phyloP scores from a whole-genome alignment of 2,797 vertebrate species.

The Pangasius krempfi region DNA sequence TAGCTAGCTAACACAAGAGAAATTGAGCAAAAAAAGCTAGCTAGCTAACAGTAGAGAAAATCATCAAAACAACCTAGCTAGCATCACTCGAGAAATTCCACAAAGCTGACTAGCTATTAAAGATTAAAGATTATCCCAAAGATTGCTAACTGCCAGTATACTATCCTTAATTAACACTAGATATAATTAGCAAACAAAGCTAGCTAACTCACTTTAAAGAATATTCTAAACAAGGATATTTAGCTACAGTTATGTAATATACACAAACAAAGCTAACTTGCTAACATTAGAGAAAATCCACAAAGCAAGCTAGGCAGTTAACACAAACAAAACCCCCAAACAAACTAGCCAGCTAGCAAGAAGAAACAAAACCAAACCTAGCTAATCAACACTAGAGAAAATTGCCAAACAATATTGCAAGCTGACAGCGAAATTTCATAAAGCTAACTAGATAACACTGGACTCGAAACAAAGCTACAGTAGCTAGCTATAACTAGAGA shows the following conservation, averaged over 20 bases:
- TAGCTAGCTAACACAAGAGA: not conserved
- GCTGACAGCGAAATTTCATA: not conserved
- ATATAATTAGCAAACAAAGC: not conserved
- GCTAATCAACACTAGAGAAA: not conserved
- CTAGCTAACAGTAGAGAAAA: not conserved
- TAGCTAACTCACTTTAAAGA: not conserved
- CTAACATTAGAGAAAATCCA: not conserved
- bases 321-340: not conserved
- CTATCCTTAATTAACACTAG: not conserved
- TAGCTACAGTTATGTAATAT: not conserved
- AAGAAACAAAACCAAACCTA: not conserved
- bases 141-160: not conserved
- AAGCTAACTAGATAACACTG: not conserved
- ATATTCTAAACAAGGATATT: not conserved
- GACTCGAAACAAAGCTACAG: not conserved
- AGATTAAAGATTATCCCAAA: not conserved
- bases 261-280: not conserved
- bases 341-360: not conserved
- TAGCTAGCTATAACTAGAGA: not conserved
- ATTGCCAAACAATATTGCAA: too few species aligned
- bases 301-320: not conserved
- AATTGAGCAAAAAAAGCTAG: not conserved
- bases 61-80: not conserved
- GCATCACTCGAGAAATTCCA: not conserved
- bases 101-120: not conserved